phyloP scores from a whole-genome alignment of 2,888 invertebrate genomes.

The Pandemis heparana region DNA sequence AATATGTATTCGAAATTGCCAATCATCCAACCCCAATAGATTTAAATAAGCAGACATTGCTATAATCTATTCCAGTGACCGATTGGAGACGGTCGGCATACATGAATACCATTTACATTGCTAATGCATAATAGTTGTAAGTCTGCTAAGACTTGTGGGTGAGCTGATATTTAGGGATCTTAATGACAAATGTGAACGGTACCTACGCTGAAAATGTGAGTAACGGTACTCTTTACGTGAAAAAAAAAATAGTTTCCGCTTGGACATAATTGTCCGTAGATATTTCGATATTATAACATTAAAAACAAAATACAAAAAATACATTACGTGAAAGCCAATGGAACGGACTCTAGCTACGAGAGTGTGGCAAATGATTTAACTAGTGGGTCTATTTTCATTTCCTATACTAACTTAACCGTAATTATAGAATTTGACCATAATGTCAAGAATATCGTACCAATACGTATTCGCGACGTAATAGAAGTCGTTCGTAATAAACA shows the following conservation, averaged over 20 bases:
- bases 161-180: constrained; percentile 9
- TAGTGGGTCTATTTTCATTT: background rate
- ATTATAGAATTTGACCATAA: background rate
- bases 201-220: background rate
- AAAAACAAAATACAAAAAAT: no score
- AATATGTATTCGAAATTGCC: background rate
- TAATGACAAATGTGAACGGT: background rate
- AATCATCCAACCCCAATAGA: constrained; percentile 9
- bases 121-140: constrained; percentile 12
- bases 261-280: background rate
- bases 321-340: background rate
- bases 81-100: constrained; percentile 43
- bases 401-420: background rate
- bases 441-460: background rate
- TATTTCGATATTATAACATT: no score
- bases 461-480: constrained; percentile 8
- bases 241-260: background rate
- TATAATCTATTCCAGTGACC: constrained; percentile 43
- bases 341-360: background rate
- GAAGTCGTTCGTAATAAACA: constrained; percentile 20
- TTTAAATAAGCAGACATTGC: constrained; percentile 10
- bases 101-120: constrained; percentile 43
- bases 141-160: constrained; percentile 1
- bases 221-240: background rate
- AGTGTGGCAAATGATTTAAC: no score